phyloP scores from a whole-genome alignment of 2,888 invertebrate species.

The Dexiosoma caninum region DNA sequence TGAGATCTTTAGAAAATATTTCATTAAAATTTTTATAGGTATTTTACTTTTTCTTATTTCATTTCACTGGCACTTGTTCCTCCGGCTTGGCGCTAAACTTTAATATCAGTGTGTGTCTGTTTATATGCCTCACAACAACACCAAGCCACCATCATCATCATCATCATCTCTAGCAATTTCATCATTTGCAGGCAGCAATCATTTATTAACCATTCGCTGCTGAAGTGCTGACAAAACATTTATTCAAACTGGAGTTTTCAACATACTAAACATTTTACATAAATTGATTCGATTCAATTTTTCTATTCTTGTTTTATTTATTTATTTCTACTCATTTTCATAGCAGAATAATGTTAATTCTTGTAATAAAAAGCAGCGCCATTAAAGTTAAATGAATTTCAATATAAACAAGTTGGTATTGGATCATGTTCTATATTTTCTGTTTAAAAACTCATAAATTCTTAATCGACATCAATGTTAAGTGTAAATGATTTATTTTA shows the following conservation, averaged over 20 bases:
- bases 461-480: conserved; percentile 32
- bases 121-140: background rate
- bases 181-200: conserved; percentile 40
- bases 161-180: conserved; percentile 23
- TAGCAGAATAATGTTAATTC: conserved; percentile 49
- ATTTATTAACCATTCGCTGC: conserved; percentile 59
- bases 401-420: conserved; percentile 58
- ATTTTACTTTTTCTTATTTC: conserved; percentile 30
- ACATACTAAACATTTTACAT: conserved; percentile 37
- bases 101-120: conserved; percentile 1
- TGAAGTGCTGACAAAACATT: conserved; percentile 50
- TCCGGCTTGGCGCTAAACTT: conserved; percentile 2
- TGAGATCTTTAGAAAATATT: conserved; percentile 57
- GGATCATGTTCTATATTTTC: conserved; percentile 28
- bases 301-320: background rate
- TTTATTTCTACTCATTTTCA: conserved; percentile 25
- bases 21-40: conserved; percentile 43
- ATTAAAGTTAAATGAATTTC: conserved; percentile 59
- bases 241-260: conserved; percentile 3
- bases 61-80: background rate
- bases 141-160: background rate
- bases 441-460: conserved; percentile 46
- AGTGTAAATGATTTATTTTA: background rate
- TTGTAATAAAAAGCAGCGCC: conserved; percentile 51
- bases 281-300: conserved; percentile 52